phyloP scores from a whole-genome alignment of 2,113 vertebrate genomes.

The Callionymus lyra region DNA sequence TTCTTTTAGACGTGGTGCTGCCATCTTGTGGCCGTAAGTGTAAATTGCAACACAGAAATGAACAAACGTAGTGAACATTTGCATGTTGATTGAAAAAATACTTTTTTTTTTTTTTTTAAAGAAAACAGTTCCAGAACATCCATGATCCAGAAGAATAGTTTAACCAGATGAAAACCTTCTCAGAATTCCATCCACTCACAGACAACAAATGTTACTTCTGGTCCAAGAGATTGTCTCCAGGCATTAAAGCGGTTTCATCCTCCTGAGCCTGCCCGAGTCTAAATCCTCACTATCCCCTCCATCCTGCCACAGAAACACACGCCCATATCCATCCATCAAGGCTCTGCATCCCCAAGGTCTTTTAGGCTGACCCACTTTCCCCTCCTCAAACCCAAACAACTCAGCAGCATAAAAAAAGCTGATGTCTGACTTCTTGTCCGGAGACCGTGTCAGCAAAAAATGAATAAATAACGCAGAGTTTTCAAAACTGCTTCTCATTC shows the following conservation, averaged over 20 bases:
- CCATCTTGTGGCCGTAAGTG: too few relatives aligned
- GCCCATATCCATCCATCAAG: conserved; percentile 14
- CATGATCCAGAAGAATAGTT: too few relatives aligned
- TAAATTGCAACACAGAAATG: too few relatives aligned
- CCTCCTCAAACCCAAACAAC: conserved; percentile 40
- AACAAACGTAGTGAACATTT: too few relatives aligned
- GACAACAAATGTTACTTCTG: not conserved
- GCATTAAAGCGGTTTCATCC: conserved; percentile 18
- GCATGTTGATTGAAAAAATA: too few relatives aligned
- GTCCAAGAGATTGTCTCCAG: conserved; percentile 18
- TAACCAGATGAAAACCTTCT: too few relatives aligned
- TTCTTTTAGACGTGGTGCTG: too few relatives aligned
- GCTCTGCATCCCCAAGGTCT: conserved; percentile 30
- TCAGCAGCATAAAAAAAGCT: conserved; percentile 23
- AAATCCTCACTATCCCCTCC: conserved; percentile 5
- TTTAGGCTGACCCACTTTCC: conserved; percentile 50
- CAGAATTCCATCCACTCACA: too few relatives aligned
- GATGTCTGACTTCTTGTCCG: conserved; percentile 41
- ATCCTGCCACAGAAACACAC: not conserved
- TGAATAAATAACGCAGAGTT: conserved; percentile 1
- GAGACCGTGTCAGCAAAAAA: conserved; percentile 33
- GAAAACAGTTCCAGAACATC: too few relatives aligned
- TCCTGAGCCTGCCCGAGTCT: conserved; percentile 3
- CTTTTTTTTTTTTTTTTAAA: too few relatives aligned
- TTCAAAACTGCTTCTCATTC: not conserved